phyloP scores from a whole-genome alignment of 2,888 invertebrate species.

The Euplexia lucipara region DNA sequence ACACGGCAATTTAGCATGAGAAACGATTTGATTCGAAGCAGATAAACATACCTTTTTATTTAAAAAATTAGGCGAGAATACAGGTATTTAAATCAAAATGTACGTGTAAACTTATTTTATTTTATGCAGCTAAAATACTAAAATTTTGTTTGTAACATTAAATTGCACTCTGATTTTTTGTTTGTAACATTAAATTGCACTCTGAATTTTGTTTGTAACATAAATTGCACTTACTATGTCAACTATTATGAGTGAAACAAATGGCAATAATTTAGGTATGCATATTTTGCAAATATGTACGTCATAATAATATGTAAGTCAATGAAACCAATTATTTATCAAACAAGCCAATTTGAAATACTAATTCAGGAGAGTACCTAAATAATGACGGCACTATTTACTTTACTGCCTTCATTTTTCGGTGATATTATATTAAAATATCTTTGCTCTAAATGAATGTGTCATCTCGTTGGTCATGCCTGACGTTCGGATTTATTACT shows the following conservation, averaged over 20 bases:
- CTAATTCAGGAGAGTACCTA: background rate
- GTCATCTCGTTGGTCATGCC: conserved; percentile 29
- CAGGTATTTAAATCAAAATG: background rate
- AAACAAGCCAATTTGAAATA: background rate
- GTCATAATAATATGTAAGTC: too few relatives aligned
- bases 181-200: too few relatives aligned
- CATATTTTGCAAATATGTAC: too few relatives aligned
- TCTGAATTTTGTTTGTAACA: too few relatives aligned
- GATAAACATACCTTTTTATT: background rate
- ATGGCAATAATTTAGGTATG: too few relatives aligned
- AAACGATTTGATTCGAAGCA: conserved; percentile 12
- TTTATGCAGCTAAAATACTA: too few relatives aligned
- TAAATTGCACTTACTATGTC: too few relatives aligned
- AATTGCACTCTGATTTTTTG: too few relatives aligned
- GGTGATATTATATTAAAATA: conserved; percentile 23
- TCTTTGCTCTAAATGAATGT: conserved; percentile 35
- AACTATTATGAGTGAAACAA: too few relatives aligned
- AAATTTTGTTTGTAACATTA: too few relatives aligned
- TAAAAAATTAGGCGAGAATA: background rate
- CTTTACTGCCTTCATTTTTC: conserved; percentile 3
- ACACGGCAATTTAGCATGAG: conserved; percentile 21
- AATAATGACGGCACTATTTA: conserved; percentile 18
- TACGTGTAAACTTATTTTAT: too few relatives aligned
- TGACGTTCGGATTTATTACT: conserved; percentile 45
- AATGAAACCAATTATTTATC: background rate